These are phyloP conservation scores for Danionella cerebrum DNA, from an alignment of 2,113 vertebrate genomes.

Conservation along the genomic window DNA sequence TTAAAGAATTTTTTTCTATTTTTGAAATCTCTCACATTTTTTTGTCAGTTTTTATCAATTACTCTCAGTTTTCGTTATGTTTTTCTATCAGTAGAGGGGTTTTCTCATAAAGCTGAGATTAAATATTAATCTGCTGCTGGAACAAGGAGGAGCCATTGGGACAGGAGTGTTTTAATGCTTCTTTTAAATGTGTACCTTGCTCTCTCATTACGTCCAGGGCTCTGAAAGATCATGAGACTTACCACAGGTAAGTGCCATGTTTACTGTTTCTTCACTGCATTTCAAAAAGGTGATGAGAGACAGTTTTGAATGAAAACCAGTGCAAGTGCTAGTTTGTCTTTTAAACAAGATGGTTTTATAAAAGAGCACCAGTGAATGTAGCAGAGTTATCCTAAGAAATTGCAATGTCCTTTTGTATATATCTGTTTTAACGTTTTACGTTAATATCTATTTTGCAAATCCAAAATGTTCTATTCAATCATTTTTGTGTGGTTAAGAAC, in stretches of 20 bases:
- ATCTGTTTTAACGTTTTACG: too few relatives aligned
- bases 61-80: neutral
- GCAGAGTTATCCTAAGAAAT: too few relatives aligned
- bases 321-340: too few relatives aligned
- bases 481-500: neutral
- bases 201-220: neutral
- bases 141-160: conserved; percentile 29
- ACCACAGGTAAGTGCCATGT: conserved; percentile 41
- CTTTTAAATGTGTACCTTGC: conserved; percentile 47
- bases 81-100: neutral
- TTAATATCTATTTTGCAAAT: too few relatives aligned
- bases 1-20: neutral
- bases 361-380: too few relatives aligned
- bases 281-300: too few relatives aligned
- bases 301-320: too few relatives aligned
- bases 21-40: neutral
- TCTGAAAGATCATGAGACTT: conserved; percentile 39
- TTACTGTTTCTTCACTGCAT: neutral
- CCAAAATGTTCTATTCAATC: neutral
- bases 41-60: neutral
- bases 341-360: too few relatives aligned
- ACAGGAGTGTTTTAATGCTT: conserved; percentile 33
- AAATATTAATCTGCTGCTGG: conserved; percentile 52
- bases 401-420: too few relatives aligned
- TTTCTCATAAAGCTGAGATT: conserved; percentile 36